phyloP scores from a whole-genome alignment of 2,113 vertebrate species.

The Apodemus sylvaticus region DNA sequence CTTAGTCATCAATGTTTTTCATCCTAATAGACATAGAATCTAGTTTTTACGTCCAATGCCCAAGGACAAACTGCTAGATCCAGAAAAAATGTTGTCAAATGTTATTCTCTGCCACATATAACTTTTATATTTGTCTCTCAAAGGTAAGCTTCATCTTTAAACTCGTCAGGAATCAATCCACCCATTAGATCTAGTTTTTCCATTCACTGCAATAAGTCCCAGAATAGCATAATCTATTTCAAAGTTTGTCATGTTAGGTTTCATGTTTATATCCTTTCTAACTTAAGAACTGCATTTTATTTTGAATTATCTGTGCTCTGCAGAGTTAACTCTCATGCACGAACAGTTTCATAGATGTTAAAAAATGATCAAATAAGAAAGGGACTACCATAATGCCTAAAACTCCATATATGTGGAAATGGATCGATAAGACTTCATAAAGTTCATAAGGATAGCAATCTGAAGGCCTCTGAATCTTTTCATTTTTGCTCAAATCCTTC shows the following conservation, averaged over 20 bases:
- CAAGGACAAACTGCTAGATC: not conserved
- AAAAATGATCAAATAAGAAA: conserved; percentile 15
- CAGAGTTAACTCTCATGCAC: not conserved
- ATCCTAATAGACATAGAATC: not conserved
- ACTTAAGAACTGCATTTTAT: not conserved
- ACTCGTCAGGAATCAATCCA: not conserved
- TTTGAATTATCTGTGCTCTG: conserved; percentile 13
- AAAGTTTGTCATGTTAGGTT: not conserved
- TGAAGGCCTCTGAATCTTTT: not conserved
- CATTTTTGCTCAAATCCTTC: not conserved
- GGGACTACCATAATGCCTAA: not conserved
- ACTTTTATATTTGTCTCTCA: not conserved
- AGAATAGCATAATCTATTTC: not conserved
- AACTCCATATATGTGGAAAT: not conserved
- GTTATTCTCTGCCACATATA: not conserved
- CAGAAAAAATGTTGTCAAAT: not conserved
- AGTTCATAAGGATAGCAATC: not conserved
- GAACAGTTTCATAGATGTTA: not conserved
- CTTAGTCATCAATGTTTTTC: not conserved
- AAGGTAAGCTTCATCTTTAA: not conserved
- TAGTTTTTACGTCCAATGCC: not conserved
- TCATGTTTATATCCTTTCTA: not conserved
- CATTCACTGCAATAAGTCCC: not conserved
- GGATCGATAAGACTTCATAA: not conserved
- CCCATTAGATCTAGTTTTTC: not conserved